A percentile compares a stretch with the other conserved stretches of the same genome.
Conservation (phyloP, 1,140 invertebrate genomes). For the Magallana gigas region DNA sequence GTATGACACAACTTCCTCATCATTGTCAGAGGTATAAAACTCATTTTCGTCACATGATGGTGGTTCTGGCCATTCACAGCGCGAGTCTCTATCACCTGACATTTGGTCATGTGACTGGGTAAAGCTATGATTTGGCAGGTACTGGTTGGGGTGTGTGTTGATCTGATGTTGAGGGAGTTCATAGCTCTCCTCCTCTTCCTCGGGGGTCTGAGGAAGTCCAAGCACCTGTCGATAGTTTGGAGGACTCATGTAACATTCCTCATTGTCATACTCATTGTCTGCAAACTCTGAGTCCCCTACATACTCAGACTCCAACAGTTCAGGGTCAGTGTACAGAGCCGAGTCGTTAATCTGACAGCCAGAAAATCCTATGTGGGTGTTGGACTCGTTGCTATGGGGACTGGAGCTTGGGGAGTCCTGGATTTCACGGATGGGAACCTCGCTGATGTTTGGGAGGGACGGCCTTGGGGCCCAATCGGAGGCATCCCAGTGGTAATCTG, state of each 20-base stretch:
- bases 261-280: conserved; percentile 81
- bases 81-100: conserved; percentile 21
- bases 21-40: conserved; percentile 48
- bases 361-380: conserved; percentile 78
- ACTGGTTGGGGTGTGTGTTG: conserved; percentile 90
- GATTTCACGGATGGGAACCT: conserved; percentile 93
- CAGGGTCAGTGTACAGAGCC: conserved; percentile 78
- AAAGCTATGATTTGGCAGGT: conserved; percentile 84
- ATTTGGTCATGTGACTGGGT: conserved; percentile 39
- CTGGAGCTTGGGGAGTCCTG: conserved; percentile 87
- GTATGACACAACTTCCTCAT: conserved; percentile 84
- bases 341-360: conserved; percentile 84
- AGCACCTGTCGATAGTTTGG: conserved; percentile 79
- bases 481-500: conserved; percentile 97
- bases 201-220: conserved; percentile 65
- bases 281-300: conserved; percentile 84
- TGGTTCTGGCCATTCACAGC: conserved; percentile 57
- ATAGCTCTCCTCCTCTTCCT: conserved; percentile 75
- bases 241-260: conserved; percentile 72
- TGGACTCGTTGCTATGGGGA: conserved; percentile 92
- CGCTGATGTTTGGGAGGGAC: conserved; percentile 92
- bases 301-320: conserved; percentile 86
- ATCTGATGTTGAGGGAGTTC: conserved; percentile 84
- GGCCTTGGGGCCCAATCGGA: conserved; percentile 92
- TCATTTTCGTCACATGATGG: conserved; percentile 63